These are phyloP conservation scores for Sebastes jordani DNA, from an alignment of 2,797 vertebrate genomes.

Conservation along the genomic window DNA sequence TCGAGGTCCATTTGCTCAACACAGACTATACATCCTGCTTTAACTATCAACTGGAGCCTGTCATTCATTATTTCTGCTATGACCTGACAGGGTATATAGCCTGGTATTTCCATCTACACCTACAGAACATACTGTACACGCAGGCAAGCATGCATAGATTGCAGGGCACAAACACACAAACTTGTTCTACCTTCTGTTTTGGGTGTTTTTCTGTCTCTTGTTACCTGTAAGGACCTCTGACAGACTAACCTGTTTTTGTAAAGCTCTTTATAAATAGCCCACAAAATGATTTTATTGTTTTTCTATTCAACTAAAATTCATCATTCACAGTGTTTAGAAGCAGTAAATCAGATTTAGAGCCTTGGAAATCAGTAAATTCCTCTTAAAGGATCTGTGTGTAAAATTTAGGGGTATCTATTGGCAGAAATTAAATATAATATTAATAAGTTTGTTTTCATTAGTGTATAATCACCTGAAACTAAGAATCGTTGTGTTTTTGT, in stretches of 20 bases:
- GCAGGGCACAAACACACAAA: background rate
- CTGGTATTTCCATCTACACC: conserved; percentile 33
- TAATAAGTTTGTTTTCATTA: no score
- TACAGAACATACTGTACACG: background rate
- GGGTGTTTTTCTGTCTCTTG: background rate
- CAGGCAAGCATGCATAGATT: background rate
- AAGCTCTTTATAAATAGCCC: background rate
- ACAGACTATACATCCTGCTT: conserved; percentile 32
- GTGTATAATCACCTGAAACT: no score
- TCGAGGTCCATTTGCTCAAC: conserved; percentile 40
- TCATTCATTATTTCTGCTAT: conserved; percentile 26
- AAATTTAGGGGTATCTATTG: no score
- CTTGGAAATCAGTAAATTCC: no score
- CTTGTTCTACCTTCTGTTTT: background rate
- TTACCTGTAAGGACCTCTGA: background rate
- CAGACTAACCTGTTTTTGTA: background rate
- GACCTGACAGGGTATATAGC: background rate
- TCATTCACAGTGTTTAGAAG: background rate
- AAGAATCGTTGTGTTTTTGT: no score
- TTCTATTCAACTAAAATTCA: background rate
- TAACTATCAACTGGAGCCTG: conserved; percentile 26
- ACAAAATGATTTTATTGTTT: background rate
- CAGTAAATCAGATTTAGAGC: no score
- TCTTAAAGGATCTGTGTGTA: no score
- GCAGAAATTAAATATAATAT: no score